phyloP scores from a whole-genome alignment of 2,113 vertebrate species.

The Chaetodon auriga region DNA sequence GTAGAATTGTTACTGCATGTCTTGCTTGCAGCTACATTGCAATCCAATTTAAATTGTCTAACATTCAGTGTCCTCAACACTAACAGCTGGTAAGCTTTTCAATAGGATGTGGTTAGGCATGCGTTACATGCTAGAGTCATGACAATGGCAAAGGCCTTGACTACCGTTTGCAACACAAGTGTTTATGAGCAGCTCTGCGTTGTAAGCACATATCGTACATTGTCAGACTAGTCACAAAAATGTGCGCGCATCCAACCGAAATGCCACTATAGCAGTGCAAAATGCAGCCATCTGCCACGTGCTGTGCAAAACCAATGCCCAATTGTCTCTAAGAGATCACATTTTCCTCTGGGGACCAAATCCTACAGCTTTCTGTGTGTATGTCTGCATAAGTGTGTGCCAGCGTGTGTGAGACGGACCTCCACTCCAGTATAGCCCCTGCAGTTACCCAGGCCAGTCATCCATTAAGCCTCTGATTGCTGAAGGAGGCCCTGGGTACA shows the following conservation, averaged over 20 bases:
- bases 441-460: conserved; percentile 55
- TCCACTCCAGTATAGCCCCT: conserved; percentile 39
- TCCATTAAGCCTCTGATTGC: conserved; percentile 68
- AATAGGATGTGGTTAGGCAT: background rate
- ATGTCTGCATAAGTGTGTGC: background rate
- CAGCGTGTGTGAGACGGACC: conserved; percentile 6
- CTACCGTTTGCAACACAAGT: background rate
- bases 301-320: background rate
- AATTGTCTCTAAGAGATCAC: conserved; percentile 21
- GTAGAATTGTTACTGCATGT: background rate
- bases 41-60: background rate
- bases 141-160: conserved; percentile 12
- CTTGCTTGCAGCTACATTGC: background rate
- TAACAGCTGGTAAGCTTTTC: background rate
- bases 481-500: conserved; percentile 50
- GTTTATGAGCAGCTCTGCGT: conserved; percentile 7
- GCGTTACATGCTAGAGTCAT: background rate
- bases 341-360: conserved; percentile 8
- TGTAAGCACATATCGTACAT: conserved; percentile 10
- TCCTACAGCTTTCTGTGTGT: background rate
- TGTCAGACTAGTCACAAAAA: conserved; percentile 18
- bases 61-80: background rate
- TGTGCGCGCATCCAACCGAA: background rate
- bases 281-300: conserved; percentile 1
- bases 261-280: background rate